Evolutionary conservation across 1,140 invertebrate genomes (phyloP), one percentile per base, ranked within the genome.

Genomic region (Littorina saxatilis): DNA sequence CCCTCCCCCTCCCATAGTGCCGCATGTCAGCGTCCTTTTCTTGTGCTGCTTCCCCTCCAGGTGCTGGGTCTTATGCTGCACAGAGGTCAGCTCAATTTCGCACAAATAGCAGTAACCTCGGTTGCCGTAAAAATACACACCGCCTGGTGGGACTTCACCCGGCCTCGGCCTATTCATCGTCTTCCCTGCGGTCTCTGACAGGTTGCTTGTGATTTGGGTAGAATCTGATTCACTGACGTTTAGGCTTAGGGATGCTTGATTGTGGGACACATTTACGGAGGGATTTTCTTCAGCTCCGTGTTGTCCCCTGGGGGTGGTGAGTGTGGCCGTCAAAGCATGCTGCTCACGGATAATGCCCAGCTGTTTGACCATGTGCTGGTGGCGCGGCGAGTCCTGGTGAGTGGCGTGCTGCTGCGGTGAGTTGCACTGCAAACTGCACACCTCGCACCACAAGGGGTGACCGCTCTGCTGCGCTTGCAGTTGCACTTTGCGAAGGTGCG

Each of bases 61-160:
- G 39, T 88, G 87, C 72, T 88, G 84, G 27, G 68, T 68, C 13
- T 81, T 83, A 75, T 85, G 84, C 17, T 74, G 63, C 61, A 61
- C 29, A 0, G 87, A 88, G 35, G 87, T 85, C 1, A 88, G 73
- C 29, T 85, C 86, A 47, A 88, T 76, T 27, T 82, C 55, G 82
- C 87, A 88, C 39, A 87, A 40, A 75, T 82, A 81, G 55, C 87
- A 88, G 52, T 80, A 82, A 29, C 86, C 87, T 66, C 82, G 81
- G 23, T 55, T 52, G 61, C 82, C 74, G 74, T 79, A 27, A 63
- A 83, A 85, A 13, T 55, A 63, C 83, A 85, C 32, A 77, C 84
- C 35, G 58, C 27, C 20, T 74, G 50, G 20, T 55, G 70, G 37
- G 39, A 66, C 37, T 39, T n/a, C 15, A 40, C 32, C 23, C 39